Percentiles rank a stretch among this genome's conserved stretches.
Conservation (phyloP, 2,113 vertebrate genomes). For the Misgurnus mizolepis region DNA sequence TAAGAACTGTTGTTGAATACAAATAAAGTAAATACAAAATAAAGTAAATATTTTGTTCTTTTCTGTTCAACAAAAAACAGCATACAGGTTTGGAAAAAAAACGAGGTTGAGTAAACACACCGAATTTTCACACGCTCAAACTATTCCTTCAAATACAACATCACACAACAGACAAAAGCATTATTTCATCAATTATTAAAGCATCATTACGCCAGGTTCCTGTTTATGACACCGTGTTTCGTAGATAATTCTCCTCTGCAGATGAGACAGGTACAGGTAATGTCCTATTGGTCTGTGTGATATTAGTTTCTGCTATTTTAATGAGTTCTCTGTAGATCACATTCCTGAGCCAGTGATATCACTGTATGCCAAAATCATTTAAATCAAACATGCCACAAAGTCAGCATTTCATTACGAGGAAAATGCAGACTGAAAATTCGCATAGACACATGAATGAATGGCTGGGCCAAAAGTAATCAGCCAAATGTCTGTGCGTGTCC, state of each 20-base stretch:
- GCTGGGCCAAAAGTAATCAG: constrained; percentile 36
- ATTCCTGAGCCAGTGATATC: constrained; percentile 19
- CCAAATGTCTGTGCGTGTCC: constrained; percentile 21
- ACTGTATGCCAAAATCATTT: constrained; percentile 38
- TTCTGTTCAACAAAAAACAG: neutral
- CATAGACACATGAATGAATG: constrained; percentile 32
- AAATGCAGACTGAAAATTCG: constrained; percentile 30
- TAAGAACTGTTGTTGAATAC: neutral
- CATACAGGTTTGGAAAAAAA: neutral
- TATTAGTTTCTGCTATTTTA: constrained; percentile 40
- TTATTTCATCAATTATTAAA: constrained; percentile 28
- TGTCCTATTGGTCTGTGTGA: constrained; percentile 27
- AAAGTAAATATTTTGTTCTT: neutral
- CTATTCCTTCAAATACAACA: constrained; percentile 4
- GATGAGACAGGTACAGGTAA: constrained; percentile 24
- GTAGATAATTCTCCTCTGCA: constrained; percentile 8
- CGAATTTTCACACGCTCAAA: neutral
- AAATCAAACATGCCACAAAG: constrained; percentile 44
- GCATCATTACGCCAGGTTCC: constrained; percentile 21
- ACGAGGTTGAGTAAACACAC: neutral
- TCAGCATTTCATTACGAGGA: constrained; percentile 35
- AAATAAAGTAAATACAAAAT: too few relatives aligned
- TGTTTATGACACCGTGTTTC: constrained; percentile 27
- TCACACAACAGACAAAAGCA: constrained; percentile 2
- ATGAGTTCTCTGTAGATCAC: constrained; percentile 33